Evolutionary conservation across 2,113 vertebrate genomes (phyloP).

Genomic region (Platichthys flesus): DNA sequence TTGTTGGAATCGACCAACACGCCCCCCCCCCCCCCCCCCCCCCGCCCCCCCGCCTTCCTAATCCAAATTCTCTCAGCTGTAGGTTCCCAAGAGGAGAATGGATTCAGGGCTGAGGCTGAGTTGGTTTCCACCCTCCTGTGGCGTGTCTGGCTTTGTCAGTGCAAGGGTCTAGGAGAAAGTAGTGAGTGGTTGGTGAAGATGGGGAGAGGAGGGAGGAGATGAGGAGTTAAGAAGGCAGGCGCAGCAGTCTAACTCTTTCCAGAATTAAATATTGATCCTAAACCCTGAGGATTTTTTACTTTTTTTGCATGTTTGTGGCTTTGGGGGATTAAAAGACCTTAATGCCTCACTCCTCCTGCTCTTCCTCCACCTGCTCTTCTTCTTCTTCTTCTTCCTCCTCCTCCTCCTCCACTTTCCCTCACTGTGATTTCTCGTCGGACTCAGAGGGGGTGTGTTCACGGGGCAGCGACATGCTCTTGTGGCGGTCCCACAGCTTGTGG

Average conservation of each 20-base stretch:
- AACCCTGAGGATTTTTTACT: conserved; percentile 60
- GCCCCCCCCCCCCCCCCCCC: background rate
- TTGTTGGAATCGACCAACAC: background rate
- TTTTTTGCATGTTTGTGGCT: conserved; percentile 47
- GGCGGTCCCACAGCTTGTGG: conserved; percentile 93
- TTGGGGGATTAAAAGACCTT: conserved; percentile 51
- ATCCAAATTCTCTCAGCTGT: conserved; percentile 45
- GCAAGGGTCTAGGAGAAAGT: conserved; percentile 34
- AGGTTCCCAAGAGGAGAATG: conserved; percentile 44
- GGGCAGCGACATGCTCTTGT: conserved; percentile 88
- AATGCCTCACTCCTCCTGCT: conserved; percentile 4
- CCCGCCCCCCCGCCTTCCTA: background rate
- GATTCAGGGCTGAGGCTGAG: conserved; percentile 48
- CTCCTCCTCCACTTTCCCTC: conserved; percentile 38
- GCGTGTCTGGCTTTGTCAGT: conserved; percentile 64
- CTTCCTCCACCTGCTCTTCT: conserved; percentile 2
- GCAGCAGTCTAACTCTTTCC: conserved; percentile 46
- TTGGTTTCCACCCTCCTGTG: conserved; percentile 6
- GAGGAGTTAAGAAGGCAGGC: conserved; percentile 42
- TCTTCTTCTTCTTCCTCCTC: background rate
- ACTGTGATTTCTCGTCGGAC: conserved; percentile 89
- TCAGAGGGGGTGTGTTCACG: conserved; percentile 86
- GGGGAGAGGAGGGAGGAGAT: conserved; percentile 36
- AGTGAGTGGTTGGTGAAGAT: conserved; percentile 20
- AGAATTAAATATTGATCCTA: conserved; percentile 60